Evolutionary conservation across 1,140 invertebrate genomes (phyloP).

Genomic region (Brachionus rotundiformis): DNA sequence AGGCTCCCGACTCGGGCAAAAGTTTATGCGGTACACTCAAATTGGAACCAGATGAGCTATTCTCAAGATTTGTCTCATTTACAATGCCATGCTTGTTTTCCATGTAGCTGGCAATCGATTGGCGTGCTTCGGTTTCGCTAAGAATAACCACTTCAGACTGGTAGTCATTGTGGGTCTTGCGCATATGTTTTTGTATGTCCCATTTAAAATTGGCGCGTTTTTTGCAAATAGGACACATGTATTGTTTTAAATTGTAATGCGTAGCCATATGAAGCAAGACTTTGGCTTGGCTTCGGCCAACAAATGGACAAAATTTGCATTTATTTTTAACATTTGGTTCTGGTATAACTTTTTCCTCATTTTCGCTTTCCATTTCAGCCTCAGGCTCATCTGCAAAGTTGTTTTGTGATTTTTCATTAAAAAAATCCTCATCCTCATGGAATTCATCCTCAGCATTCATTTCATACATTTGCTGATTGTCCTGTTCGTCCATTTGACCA

Average conservation of each 20-base stretch:
- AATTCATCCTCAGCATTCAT: background rate
- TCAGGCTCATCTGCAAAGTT: background rate
- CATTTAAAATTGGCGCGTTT: constrained; percentile 62
- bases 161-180: constrained; percentile 57
- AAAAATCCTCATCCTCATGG: constrained; percentile 29
- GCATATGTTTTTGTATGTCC: constrained; percentile 63
- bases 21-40: constrained; percentile 13
- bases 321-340: constrained; percentile 15
- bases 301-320: constrained; percentile 60
- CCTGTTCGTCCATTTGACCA: background rate
- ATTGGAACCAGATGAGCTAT: constrained; percentile 77
- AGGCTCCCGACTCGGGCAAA: background rate
- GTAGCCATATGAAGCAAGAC: constrained; percentile 60
- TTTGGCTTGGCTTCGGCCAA: constrained; percentile 58
- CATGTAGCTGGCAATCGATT: constrained; percentile 59
- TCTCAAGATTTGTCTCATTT: constrained; percentile 65
- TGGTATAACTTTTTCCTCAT: background rate
- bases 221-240: constrained; percentile 61
- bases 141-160: constrained; percentile 58
- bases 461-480: background rate
- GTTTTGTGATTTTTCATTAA: constrained; percentile 28
- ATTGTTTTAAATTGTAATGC: constrained; percentile 60
- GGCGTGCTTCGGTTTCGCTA: constrained; percentile 59
- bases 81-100: constrained; percentile 50
- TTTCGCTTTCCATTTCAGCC: background rate